These are phyloP conservation scores for Phalanger gymnotis DNA, from an alignment of 2,797 vertebrate species.

Conservation along the genomic window DNA sequence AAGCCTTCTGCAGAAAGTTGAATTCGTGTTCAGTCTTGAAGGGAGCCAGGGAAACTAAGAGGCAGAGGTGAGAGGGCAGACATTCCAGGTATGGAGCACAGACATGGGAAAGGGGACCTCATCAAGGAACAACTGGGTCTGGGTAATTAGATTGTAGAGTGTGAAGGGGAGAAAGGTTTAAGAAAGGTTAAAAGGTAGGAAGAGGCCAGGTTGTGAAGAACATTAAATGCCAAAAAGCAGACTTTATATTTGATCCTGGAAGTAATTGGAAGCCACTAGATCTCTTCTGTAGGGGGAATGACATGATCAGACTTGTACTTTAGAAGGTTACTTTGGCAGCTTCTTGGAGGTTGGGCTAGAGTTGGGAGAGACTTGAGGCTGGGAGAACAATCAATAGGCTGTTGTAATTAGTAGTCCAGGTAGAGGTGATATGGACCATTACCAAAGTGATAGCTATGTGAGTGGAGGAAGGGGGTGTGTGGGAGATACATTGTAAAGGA, in stretches of 20 bases:
- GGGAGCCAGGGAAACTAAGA: too few species aligned
- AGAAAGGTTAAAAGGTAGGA: too few species aligned
- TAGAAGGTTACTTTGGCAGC: neutral
- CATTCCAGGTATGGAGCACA: too few species aligned
- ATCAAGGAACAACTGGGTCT: too few species aligned
- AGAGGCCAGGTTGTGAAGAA: neutral
- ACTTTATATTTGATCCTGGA: neutral
- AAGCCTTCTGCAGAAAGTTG: too few species aligned
- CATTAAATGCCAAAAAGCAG: neutral
- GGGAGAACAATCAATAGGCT: neutral
- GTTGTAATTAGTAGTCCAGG: neutral
- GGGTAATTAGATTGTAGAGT: too few species aligned
- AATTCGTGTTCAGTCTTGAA: too few species aligned
- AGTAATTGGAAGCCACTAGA: neutral
- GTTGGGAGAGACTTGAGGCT: too few species aligned
- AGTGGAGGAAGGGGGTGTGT: neutral
- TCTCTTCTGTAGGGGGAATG: neutral
- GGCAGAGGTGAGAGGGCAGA: too few species aligned
- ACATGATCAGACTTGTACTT: neutral
- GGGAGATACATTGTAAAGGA: neutral
- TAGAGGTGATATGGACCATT: neutral
- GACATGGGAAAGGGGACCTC: too few species aligned
- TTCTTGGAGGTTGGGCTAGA: neutral
- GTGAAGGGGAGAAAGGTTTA: too few species aligned
- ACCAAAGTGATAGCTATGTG: neutral